Base-by-base conservation (phyloP, 1,140 invertebrate genomes). In the Drosophila santomea region DNA sequence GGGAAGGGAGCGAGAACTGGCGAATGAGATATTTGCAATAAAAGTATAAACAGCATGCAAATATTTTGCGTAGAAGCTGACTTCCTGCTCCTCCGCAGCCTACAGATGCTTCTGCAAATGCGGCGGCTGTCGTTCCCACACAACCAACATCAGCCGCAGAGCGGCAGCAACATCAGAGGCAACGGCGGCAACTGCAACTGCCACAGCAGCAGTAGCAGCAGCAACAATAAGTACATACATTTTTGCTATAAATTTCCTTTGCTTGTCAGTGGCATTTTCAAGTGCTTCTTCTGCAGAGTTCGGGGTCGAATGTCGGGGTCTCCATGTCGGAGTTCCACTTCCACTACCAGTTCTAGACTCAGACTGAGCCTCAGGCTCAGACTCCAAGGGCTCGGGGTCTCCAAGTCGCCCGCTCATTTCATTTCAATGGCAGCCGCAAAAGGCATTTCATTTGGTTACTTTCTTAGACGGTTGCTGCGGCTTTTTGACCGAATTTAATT, bases 181-280 rank as follows among this genome's bases (percentile, higher is more conserved):
- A 60, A 45, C 69, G 71, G 43, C 43, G 11, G 57, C 63, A 66
- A 10, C 60, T 28, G 28, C 45, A 51, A 14, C 54, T 23, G 39
- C 69, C 41, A 25, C 28, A 66, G 62, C 69, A 72, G 39, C 61
- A 41, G n/a, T 45, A 43, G 25, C 25, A 43, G 43, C 50, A 74
- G 39, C 38, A 50, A 80, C 81, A 85, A 80, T 59, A 43, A 79
- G 74, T 80, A 77, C 81, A 85, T 85, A 85, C 57, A 85, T 88
- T 88, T 88, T 76, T 83, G 84, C 83, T 83, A 88, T 86, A 86
- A 86, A 86, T 86, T 86, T 88, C 71, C 83, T 88, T 86, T 80
- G 83, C 67, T 88, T 86, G 83, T 86, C 84, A 86, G 83, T 86
- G 83, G 83, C 83, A 86, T 82, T 79, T 82, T 88, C 82, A 86